These are phyloP conservation scores for Amphiduros pacificus DNA, from an alignment of 2,888 invertebrate genomes.

Conservation along the genomic window DNA sequence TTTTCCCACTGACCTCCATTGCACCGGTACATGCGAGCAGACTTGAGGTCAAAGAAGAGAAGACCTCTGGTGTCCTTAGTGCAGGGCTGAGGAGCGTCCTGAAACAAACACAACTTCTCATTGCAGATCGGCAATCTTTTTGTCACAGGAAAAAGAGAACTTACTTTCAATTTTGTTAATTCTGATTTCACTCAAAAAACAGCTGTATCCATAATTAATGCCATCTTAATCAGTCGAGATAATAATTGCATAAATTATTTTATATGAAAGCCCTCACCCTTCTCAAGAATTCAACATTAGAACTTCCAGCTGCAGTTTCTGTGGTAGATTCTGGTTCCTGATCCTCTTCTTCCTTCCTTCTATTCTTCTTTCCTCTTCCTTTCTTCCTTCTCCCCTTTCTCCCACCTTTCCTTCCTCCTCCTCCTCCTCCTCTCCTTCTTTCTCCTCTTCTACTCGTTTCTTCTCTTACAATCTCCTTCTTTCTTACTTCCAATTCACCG, in stretches of 20 bases:
- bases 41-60: conserved; percentile 47
- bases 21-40: conserved; percentile 52
- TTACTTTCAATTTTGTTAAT: too few species aligned
- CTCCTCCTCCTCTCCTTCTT: neutral
- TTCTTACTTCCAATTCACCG: neutral
- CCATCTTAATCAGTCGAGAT: too few species aligned
- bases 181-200: too few species aligned
- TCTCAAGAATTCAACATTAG: too few species aligned
- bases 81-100: conserved; percentile 38
- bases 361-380: conserved; percentile 11
- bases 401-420: neutral
- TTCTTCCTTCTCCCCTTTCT: conserved; percentile 2
- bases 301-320: too few species aligned
- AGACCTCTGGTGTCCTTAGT: conserved; percentile 45
- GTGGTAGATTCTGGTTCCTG: conserved; percentile 13
- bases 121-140: too few species aligned
- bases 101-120: neutral
- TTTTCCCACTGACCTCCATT: conserved; percentile 48
- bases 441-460: conserved; percentile 1
- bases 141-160: too few species aligned
- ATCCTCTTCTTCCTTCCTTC: conserved; percentile 28
- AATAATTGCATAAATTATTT: too few species aligned
- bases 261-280: too few species aligned
- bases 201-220: too few species aligned
- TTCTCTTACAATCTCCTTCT: neutral